Base-by-base conservation (phyloP, 2,113 vertebrate species). In the Forbesichthys agassizii region DNA sequence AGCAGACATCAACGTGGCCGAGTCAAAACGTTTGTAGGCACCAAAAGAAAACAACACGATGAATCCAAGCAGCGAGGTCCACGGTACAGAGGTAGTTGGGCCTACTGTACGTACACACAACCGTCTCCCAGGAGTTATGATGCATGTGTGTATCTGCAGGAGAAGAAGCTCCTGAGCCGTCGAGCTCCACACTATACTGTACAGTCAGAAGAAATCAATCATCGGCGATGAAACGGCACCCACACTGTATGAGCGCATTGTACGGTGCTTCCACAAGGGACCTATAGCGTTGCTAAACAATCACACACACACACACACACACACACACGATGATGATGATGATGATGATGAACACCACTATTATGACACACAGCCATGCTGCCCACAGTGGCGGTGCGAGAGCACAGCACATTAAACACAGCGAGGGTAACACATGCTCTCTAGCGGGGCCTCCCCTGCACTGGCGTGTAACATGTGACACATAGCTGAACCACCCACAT, bases 331-430 rank as follows among this genome's bases (percentile, higher is more conserved):
- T 84, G 85, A 61, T 13, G 36, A 63, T 54, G 33, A 78, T 33
- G 56, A 49, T 47, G 60, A 64, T 86, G 88, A 90, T 33, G 72
- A 85, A 75, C 61, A 47, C 14, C 9, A 18, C 9, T 20, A 36
- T 86, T 88, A 89, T 91, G 90, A 91, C 90, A 88, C 88, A 90
- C 87, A 86, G 77, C 83, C 85, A 84, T 82, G 83, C 88, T 88
- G 84, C 90, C 90, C 88, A 91, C 90, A 83, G 85, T 53, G 72
- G 86, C 79, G 81, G 86, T 83, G 87, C 77, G 84, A 88, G 88
- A 84, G 88, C 85, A 88, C 83, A 81, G 83, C 84, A 84, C 86
- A 90, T 89, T 84, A 87, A 87, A 90, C 84, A 83, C 79, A 87
- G 85, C 84, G 84, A 87, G 85, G 85, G 88, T 82, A 91, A 86